A percentile compares a stretch with the other conserved stretches of the same genome.
phyloP scores from a whole-genome alignment of 2,888 invertebrate species.

The Cheilosia impressa region DNA sequence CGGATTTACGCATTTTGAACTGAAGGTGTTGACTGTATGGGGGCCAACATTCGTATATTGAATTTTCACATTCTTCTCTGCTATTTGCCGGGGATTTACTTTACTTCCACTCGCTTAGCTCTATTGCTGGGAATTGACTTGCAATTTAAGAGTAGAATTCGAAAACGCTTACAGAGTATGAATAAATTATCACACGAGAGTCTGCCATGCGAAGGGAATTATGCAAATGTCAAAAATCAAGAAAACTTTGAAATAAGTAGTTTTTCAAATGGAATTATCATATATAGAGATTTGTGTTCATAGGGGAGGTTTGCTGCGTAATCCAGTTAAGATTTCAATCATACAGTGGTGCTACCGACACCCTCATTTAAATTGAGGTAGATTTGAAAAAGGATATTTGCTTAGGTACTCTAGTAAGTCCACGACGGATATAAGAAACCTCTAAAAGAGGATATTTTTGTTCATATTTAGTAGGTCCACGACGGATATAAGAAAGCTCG shows the following conservation, averaged over 20 bases:
- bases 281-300: background rate
- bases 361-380: too few species aligned
- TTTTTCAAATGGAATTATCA: background rate
- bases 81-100: background rate
- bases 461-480: too few species aligned
- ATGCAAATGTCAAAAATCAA: conserved; percentile 7
- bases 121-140: conserved; percentile 18
- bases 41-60: conserved; percentile 49
- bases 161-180: conserved; percentile 1
- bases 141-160: background rate
- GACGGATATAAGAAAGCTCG: too few species aligned
- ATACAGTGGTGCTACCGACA: too few species aligned
- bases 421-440: too few species aligned
- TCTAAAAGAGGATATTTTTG: too few species aligned
- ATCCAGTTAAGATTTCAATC: background rate
- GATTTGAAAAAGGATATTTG: too few species aligned
- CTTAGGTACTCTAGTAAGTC: too few species aligned
- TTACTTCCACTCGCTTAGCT: conserved; percentile 21
- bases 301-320: background rate
- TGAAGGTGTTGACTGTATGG: conserved; percentile 63
- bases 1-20: conserved; percentile 70
- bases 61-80: conserved; percentile 19
- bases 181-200: conserved; percentile 10
- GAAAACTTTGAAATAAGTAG: background rate
- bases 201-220: background rate